Conservation (phyloP, 2,797 vertebrate genomes). For the Rhincodon typus region DNA sequence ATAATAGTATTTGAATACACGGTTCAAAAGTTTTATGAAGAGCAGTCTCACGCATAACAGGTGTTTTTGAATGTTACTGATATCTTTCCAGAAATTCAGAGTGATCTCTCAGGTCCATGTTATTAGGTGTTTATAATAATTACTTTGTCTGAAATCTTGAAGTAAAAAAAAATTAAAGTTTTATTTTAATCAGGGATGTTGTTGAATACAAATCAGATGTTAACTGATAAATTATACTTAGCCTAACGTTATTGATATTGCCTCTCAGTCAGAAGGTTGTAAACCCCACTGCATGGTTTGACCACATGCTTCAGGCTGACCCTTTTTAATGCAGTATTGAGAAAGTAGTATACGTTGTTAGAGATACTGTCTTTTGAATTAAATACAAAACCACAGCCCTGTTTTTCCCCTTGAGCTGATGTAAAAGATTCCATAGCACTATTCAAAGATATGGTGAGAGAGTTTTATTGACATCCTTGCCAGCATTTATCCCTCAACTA, state of each 20-base stretch:
- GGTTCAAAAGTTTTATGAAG: neutral
- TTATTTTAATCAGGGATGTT: neutral
- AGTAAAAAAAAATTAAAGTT: neutral
- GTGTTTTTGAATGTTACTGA: neutral
- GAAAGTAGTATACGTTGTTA: neutral
- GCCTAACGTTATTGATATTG: neutral
- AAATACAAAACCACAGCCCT: neutral
- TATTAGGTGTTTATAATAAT: neutral
- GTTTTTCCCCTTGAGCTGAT: neutral
- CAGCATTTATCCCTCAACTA: neutral
- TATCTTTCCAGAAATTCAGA: neutral
- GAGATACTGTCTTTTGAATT: neutral
- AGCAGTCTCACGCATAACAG: neutral
- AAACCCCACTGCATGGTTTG: neutral
- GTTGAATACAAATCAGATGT: neutral
- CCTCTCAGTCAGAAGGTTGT: neutral
- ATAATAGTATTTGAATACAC: neutral
- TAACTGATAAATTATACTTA: neutral
- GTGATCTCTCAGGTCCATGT: neutral
- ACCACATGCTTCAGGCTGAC: neutral
- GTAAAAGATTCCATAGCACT: neutral
- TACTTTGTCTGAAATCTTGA: neutral
- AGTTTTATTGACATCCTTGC: neutral
- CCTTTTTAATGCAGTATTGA: neutral
- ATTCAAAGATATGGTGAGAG: neutral